These are phyloP conservation scores for Oreochromis spilurus DNA, from an alignment of 2,113 vertebrate species.

Conservation along the genomic window DNA sequence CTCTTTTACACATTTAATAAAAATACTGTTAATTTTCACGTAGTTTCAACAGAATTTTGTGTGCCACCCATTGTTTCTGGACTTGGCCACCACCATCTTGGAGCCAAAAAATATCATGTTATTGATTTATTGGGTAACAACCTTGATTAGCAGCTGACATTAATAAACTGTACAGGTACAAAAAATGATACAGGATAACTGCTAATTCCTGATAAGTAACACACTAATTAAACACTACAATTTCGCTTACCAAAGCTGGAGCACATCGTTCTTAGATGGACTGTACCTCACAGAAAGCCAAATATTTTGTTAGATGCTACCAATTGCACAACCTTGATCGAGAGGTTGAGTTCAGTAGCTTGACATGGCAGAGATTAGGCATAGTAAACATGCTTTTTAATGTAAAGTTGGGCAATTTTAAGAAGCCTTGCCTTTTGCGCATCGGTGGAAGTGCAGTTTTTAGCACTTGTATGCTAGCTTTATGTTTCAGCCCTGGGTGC, in stretches of 20 bases:
- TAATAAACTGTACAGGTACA: not conserved
- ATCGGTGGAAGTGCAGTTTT: not conserved
- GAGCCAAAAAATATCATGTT: not conserved
- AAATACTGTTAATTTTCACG: fast-evolving
- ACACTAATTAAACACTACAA: not conserved
- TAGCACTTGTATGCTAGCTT: not conserved
- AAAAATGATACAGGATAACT: not conserved
- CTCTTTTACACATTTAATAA: not conserved
- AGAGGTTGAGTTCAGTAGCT: not conserved
- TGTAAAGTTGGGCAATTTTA: not conserved
- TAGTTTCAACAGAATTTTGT: not conserved
- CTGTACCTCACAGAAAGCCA: not conserved
- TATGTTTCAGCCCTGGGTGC: not conserved
- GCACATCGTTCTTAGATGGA: not conserved
- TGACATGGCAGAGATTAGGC: not conserved
- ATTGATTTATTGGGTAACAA: not conserved
- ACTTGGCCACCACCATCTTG: not conserved
- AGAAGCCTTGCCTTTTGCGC: not conserved
- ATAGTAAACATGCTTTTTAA: not conserved
- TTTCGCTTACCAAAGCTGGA: not conserved
- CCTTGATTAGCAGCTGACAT: fast-evolving
- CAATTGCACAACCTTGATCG: not conserved
- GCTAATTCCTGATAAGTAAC: not conserved
- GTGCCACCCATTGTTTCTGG: not conserved
- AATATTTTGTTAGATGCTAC: fast-evolving